Base-by-base conservation (phyloP, 2,888 invertebrate species). In the Sipha maydis region DNA sequence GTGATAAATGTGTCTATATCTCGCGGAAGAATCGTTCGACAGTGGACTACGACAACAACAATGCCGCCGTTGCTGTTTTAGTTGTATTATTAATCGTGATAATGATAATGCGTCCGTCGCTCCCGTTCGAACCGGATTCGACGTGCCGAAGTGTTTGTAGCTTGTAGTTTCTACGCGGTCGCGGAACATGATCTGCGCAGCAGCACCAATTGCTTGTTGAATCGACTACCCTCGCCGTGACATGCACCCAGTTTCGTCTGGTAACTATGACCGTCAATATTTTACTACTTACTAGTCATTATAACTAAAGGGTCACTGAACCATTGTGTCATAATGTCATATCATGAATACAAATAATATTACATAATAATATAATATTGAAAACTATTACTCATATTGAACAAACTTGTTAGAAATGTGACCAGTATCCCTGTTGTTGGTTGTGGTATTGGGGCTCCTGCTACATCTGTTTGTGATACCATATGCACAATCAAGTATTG, bases 401-500 rank as follows among this genome's bases (percentile, higher is more conserved):
- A 19, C 25, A 61, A 61, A 19, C 25, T 14, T 11, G 14, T 48
- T 48, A 3, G 48, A 48, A 48, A 48, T 19, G 2, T 61, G 61
- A 3, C 61, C 21, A 21, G 61, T 21, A 21, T 61, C 25, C 61
- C 4, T 21, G 61, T 61, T 21, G 61, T 61, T 21, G 61, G 61
- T 61, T 61, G 7, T 21, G 48, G 25, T 61, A 3, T 21, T 61
- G 48, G 25, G 4, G 21, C 61, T 61, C 61, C 25, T 7, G 61
- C 61, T 1, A 56, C 56, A 56, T 14, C 56, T 48, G 48, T 48
- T 14, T 3, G 48, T 48, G 17, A 85, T 25, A 56, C n/a, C 69
- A 25, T 85, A 69, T 31, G 78, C 77, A 78, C 69, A 76, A 85
- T 76, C 84, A 85, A 86, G 86, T 86, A 86, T 86, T 86, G 86